Conservation (phyloP, 2,888 invertebrate genomes). For the Coleophora flavipennella region DNA sequence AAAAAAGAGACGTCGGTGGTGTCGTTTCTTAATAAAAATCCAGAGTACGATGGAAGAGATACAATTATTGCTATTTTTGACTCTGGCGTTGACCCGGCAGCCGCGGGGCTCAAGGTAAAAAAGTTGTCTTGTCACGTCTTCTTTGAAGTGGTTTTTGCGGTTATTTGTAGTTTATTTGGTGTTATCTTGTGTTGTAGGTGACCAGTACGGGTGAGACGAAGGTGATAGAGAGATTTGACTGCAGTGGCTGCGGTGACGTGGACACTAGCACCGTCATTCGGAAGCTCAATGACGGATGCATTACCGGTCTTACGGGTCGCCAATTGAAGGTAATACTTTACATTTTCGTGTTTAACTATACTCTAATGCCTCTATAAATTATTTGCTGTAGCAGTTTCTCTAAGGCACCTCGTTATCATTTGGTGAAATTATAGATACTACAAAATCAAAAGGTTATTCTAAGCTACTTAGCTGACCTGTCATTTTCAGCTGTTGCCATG, state of each 20-base stretch:
- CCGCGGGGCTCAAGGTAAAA: constrained; percentile 91
- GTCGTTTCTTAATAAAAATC: constrained; percentile 89
- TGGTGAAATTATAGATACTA: too few species aligned
- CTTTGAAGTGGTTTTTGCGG: constrained; percentile 32
- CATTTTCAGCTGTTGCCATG: neutral
- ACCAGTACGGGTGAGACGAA: constrained; percentile 92
- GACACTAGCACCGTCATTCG: constrained; percentile 80
- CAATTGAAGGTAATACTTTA: constrained; percentile 79
- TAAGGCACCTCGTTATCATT: too few species aligned
- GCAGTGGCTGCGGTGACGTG: constrained; percentile 97
- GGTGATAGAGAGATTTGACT: constrained; percentile 95
- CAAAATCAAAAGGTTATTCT: too few species aligned
- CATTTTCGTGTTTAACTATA: too few species aligned
- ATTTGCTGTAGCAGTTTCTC: too few species aligned
- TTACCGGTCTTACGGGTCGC: constrained; percentile 90
- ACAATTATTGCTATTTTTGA: constrained; percentile 96
- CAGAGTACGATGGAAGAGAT: constrained; percentile 92
- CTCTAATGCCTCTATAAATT: too few species aligned
- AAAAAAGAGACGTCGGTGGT: constrained; percentile 95
- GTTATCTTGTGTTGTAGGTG: constrained; percentile 65
- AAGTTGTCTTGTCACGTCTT: constrained; percentile 28
- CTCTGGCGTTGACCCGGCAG: constrained; percentile 98
- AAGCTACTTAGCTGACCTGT: too few species aligned
- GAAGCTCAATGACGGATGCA: constrained; percentile 75
- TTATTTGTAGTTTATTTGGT: constrained; percentile 18